Base-by-base conservation (phyloP, 2,888 invertebrate species). In the Drosophila pegasa region DNA sequence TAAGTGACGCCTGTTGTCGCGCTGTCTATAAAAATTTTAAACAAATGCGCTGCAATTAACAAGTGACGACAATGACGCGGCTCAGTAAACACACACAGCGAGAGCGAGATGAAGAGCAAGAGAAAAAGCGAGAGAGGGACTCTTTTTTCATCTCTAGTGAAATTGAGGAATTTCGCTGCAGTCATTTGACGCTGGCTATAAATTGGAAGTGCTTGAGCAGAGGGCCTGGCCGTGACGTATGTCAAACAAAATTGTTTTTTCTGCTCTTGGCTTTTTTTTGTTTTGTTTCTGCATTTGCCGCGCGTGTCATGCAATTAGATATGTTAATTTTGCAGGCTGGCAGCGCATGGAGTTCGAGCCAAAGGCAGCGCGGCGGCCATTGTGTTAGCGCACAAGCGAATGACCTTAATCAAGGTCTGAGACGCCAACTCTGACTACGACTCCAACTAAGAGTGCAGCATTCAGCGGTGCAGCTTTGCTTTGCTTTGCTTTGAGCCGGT, bases 401-500 rank as follows among this genome's bases (percentile, higher is more conserved):
- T 90, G 91, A 90, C 90, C 90, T 90, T 85, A 89, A 90, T 90
- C 91, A 90, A 90, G 90, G 91, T 87, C 90, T 88, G 69, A 74
- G 80, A 74, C 79, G 76, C 75, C 62, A 83, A 50, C 66, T 33
- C 45, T 14, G 47, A 31, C 56, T 55, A 25, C 12, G n/a, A 22
- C 51, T 54, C 1, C 18, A 43, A 40, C 52, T 54, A 29, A 7
- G 18, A 20, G 43, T 51, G 31, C 31, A 61, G 16, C 52, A 22
- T 33, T 20, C 29, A 29, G 22, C 54, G n/a, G n/a, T 45, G 16
- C 37, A 5, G 8, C 7, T n/a, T n/a, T 8, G 5, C 22, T n/a
- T n/a, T 22, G 50, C 18, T 47, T 18, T 18, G 31, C 33, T 33
- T n/a, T 35, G 22, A 69, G 78, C 67, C 65, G 71, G 70, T 70